These are phyloP conservation scores for Brachionus calyciflorus DNA, from an alignment of 1,140 invertebrate species.

Conservation along the genomic window DNA sequence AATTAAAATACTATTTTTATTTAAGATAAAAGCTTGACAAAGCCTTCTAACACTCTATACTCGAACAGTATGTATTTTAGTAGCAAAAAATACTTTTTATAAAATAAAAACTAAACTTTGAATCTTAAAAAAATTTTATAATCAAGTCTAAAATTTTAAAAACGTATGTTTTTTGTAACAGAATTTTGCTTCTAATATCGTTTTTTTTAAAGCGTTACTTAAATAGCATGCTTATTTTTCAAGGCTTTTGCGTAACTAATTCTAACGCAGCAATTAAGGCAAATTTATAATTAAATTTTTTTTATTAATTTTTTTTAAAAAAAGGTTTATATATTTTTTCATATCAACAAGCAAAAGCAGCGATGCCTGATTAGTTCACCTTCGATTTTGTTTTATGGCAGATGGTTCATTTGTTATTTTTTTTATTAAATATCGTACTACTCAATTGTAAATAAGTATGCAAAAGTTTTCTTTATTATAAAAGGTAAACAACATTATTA, in stretches of 20 bases:
- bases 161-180: constrained; percentile 2
- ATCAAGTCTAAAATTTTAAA: background rate
- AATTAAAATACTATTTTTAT: too few relatives aligned
- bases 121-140: background rate
- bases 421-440: too few relatives aligned
- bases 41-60: constrained; percentile 14
- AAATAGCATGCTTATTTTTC: too few relatives aligned
- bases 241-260: too few relatives aligned
- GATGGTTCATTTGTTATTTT: background rate
- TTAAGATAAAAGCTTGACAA: background rate
- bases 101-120: background rate
- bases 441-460: constrained; percentile 17
- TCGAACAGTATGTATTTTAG: constrained; percentile 37
- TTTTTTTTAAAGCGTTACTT: too few relatives aligned
- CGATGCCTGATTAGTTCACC: constrained; percentile 24
- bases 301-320: background rate
- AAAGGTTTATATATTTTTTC: constrained; percentile 36
- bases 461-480: constrained; percentile 1
- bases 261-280: too few relatives aligned
- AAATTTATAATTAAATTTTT: background rate
- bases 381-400: background rate
- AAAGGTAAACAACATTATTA: too few relatives aligned
- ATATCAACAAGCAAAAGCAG: constrained; percentile 22
- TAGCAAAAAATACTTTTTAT: constrained; percentile 7
- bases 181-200: background rate